Percentiles rank a stretch among this genome's conserved stretches.
Evolutionary conservation across 2,888 invertebrate genomes (phyloP).

Genomic region (Odontocolon sp.): DNA sequence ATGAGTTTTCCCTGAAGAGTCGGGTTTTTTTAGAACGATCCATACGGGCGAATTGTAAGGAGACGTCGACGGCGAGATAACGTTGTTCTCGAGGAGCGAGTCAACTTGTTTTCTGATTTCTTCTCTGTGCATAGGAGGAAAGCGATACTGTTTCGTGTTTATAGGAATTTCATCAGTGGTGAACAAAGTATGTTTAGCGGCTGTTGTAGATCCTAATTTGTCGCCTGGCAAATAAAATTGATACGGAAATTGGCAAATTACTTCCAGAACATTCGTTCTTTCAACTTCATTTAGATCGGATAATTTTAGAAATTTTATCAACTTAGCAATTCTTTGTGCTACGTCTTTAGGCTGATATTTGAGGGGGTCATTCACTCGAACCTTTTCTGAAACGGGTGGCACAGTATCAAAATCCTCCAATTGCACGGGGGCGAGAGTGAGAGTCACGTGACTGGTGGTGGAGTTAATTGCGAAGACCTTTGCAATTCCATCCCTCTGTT

Average conservation of each 20-base stretch:
- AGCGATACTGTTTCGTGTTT: background rate
- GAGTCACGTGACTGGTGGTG: background rate
- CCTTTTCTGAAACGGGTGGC: background rate
- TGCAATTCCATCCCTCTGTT: constrained; percentile 10
- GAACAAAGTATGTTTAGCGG: background rate
- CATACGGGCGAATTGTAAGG: constrained; percentile 42
- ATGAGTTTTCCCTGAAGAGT: constrained; percentile 31
- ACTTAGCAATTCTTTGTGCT: background rate
- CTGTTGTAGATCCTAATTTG: constrained; percentile 24
- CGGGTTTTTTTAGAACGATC: constrained; percentile 43
- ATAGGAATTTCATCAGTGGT: background rate
- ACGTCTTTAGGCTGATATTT: background rate
- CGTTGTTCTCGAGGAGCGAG: background rate
- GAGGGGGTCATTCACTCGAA: background rate
- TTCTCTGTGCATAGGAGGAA: background rate
- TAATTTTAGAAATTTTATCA: background rate
- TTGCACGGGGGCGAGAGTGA: constrained; percentile 22
- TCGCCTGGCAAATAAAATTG: constrained; percentile 44
- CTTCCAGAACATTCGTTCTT: constrained; percentile 8
- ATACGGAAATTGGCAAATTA: background rate
- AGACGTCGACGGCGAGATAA: constrained; percentile 4
- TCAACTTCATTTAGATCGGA: constrained; percentile 36
- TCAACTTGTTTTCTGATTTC: background rate
- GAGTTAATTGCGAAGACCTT: constrained; percentile 44
- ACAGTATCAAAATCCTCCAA: constrained; percentile 29